phyloP scores from a whole-genome alignment of 2,888 invertebrate genomes.

The Megaustenia siamemsis region DNA sequence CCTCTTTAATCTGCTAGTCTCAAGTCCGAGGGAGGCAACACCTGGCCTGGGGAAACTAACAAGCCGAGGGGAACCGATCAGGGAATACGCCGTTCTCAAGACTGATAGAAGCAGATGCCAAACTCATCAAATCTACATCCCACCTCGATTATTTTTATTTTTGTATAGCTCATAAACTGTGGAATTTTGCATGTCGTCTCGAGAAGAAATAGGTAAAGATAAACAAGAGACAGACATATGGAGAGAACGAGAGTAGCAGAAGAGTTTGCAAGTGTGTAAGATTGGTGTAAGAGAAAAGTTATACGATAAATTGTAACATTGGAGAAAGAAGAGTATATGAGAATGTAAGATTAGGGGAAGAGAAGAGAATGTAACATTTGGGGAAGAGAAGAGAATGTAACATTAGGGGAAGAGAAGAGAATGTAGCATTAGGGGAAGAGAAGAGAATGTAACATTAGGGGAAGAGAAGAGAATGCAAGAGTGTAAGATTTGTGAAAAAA shows the following conservation, averaged over 20 bases:
- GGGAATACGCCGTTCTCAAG: conserved; percentile 37
- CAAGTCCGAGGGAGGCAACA: conserved; percentile 28
- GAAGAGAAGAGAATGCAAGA: no score
- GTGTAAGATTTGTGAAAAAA: no score
- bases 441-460: no score
- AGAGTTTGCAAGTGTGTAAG: neutral
- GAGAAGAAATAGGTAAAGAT: neutral
- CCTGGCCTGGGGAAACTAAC: conserved; percentile 36
- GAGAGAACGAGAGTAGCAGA: neutral
- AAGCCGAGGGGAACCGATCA: conserved; percentile 48
- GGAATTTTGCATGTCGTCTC: neutral
- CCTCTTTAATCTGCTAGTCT: conserved; percentile 17
- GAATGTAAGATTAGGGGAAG: no score
- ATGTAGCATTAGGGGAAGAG: no score
- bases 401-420: no score
- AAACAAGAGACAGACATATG: neutral
- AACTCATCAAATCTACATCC: conserved; percentile 32
- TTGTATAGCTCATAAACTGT: neutral
- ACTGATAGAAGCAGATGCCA: conserved; percentile 41
- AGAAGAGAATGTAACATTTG: no score
- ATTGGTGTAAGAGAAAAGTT: no score
- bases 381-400: no score
- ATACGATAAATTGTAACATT: no score
- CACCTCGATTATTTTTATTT: neutral
- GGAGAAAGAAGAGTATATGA: no score